phyloP scores from a whole-genome alignment of 1,140 invertebrate species.

The Ceratosolen solmsi region DNA sequence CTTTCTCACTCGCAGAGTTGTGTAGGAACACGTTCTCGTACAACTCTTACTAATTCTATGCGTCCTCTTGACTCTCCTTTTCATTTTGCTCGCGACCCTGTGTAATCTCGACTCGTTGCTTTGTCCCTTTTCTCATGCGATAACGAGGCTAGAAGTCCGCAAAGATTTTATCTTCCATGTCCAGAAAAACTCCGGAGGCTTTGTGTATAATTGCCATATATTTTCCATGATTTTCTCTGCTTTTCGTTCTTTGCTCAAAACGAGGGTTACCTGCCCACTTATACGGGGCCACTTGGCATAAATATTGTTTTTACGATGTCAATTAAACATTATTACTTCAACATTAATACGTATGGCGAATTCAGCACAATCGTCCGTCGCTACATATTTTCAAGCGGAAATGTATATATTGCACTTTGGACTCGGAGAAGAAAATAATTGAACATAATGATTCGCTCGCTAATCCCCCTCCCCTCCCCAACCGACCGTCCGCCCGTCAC shows the following conservation, averaged over 20 bases:
- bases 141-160: slow-evolving; percentile 19
- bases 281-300: background rate
- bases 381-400: too few relatives aligned
- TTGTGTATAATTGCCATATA: background rate
- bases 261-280: background rate
- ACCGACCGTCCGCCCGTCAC: too few relatives aligned
- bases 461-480: too few relatives aligned
- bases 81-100: background rate
- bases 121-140: slow-evolving; percentile 33
- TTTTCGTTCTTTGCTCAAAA: background rate
- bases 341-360: too few relatives aligned
- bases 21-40: background rate
- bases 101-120: slow-evolving; percentile 13
- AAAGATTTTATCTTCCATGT: slow-evolving; percentile 8
- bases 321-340: background rate
- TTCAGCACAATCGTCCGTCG: too few relatives aligned
- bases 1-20: background rate
- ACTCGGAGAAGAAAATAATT: too few relatives aligned
- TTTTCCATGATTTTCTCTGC: background rate
- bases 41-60: slow-evolving; percentile 47
- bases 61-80: background rate
- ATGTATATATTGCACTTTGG: too few relatives aligned
- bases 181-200: slow-evolving; percentile 30
- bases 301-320: background rate
- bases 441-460: too few relatives aligned